Evolutionary conservation across 64 coral and sea anemone genomes (phyloP).

Genomic region (Dendrophyllia cribrosa): DNA sequence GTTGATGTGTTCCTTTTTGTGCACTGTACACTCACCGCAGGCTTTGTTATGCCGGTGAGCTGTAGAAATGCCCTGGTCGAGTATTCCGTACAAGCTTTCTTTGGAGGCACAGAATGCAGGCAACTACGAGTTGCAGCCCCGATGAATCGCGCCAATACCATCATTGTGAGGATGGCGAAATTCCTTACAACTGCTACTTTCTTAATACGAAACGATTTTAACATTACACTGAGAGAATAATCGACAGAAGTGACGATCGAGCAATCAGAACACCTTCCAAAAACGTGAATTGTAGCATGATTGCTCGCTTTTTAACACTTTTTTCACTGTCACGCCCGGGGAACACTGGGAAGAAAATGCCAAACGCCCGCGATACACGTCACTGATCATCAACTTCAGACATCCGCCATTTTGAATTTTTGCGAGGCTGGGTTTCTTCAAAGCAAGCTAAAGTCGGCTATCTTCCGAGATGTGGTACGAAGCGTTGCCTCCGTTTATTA

Average conservation of each 20-base stretch:
- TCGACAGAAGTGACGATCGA: not conserved
- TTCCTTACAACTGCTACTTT: not conserved
- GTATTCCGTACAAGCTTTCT: not conserved
- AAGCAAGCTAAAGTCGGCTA: not conserved
- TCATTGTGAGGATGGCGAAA: constrained; percentile 12
- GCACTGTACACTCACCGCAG: constrained; percentile 21
- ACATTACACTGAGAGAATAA: not conserved
- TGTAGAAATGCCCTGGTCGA: not conserved
- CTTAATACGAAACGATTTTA: not conserved
- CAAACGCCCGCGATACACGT: not conserved
- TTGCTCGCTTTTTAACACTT: not conserved
- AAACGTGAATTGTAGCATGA: not conserved
- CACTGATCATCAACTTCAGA: not conserved
- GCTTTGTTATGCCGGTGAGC: not conserved
- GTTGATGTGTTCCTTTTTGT: constrained; percentile 38
- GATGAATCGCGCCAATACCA: constrained; percentile 15
- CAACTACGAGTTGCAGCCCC: not conserved
- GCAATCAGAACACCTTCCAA: too few species aligned
- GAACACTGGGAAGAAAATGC: not conserved
- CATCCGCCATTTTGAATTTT: constrained; percentile 57
- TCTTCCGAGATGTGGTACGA: constrained; percentile 80
- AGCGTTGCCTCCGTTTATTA: constrained; percentile 73
- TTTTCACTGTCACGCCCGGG: not conserved
- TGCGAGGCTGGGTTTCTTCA: not conserved
- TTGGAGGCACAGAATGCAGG: not conserved